Conservation (phyloP, 2,888 invertebrate species). For the Deroplatys truncata region DNA sequence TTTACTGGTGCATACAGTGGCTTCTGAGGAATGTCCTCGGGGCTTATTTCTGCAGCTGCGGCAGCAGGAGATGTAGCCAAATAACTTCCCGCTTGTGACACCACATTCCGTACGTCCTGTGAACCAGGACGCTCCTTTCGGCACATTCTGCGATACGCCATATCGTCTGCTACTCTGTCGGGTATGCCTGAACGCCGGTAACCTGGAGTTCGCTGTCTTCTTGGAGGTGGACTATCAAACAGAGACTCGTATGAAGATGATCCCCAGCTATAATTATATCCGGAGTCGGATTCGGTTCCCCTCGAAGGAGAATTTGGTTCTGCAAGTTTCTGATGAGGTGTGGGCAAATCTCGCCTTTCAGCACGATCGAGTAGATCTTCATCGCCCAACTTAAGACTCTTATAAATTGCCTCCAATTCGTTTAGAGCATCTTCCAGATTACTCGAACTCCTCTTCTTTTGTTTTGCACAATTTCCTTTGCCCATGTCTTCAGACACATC, state of each 20-base stretch:
- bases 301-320: constrained; percentile 31
- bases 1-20: constrained; percentile 17
- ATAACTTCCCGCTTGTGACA: constrained; percentile 57
- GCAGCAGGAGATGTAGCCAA: constrained; percentile 63
- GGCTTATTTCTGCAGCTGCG: constrained; percentile 28
- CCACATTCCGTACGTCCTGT: constrained; percentile 45
- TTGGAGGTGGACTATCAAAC: constrained; percentile 9
- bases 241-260: constrained; percentile 22
- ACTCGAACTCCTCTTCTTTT: constrained; percentile 54
- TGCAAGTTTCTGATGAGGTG: constrained; percentile 31
- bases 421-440: constrained; percentile 84
- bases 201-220: constrained; percentile 37
- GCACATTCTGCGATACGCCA: constrained; percentile 72
- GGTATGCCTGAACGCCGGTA: constrained; percentile 49
- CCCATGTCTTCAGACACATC: constrained; percentile 37
- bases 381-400: constrained; percentile 79
- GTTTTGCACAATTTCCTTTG: not conserved
- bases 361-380: constrained; percentile 77
- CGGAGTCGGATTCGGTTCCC: constrained; percentile 44
- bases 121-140: constrained; percentile 53
- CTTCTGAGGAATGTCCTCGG: not conserved
- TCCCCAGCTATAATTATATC: constrained; percentile 41
- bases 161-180: constrained; percentile 70
- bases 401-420: constrained; percentile 87
- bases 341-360: constrained; percentile 61